Percentiles rank a stretch among this genome's conserved stretches.
Evolutionary conservation across 2,797 vertebrate genomes (phyloP).

Genomic region (Halcyon chelicuti): DNA sequence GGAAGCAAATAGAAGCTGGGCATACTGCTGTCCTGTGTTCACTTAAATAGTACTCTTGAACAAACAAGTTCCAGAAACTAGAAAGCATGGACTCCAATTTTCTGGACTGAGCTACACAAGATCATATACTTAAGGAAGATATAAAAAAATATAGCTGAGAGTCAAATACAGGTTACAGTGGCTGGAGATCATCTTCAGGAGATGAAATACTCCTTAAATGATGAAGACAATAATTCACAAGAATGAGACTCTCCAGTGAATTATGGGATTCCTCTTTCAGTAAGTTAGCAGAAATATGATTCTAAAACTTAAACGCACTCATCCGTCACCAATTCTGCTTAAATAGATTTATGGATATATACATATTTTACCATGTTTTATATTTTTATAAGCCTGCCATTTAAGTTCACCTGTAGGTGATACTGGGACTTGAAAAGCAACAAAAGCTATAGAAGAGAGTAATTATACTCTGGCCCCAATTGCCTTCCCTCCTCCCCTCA

Average conservation of each 20-base stretch:
- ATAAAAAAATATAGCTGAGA: slow-evolving; percentile 59
- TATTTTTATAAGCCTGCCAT: slow-evolving; percentile 5
- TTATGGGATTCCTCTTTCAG: slow-evolving; percentile 50
- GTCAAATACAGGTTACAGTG: slow-evolving; percentile 42
- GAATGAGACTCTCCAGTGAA: slow-evolving; percentile 53
- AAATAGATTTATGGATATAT: slow-evolving; percentile 38
- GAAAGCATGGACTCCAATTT: neutral
- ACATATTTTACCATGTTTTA: slow-evolving; percentile 21
- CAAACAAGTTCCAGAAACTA: slow-evolving; percentile 7
- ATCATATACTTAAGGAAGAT: neutral
- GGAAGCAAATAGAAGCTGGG: neutral
- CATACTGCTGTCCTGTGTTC: neutral
- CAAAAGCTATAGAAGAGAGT: neutral
- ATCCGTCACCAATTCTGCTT: slow-evolving; percentile 53
- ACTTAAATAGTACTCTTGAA: neutral
- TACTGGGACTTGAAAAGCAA: neutral
- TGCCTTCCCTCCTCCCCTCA: neutral
- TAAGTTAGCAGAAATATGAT: slow-evolving; percentile 33
- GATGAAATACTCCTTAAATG: slow-evolving; percentile 62
- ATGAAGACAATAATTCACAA: slow-evolving; percentile 58
- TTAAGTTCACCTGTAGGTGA: slow-evolving; percentile 22
- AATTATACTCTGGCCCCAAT: neutral
- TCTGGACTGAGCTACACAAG: neutral
- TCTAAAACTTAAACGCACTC: slow-evolving; percentile 32
- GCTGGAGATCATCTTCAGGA: slow-evolving; percentile 54